Evolutionary conservation across 2,888 invertebrate species (phyloP).

Genomic region (Conops quadrifasciatus): DNA sequence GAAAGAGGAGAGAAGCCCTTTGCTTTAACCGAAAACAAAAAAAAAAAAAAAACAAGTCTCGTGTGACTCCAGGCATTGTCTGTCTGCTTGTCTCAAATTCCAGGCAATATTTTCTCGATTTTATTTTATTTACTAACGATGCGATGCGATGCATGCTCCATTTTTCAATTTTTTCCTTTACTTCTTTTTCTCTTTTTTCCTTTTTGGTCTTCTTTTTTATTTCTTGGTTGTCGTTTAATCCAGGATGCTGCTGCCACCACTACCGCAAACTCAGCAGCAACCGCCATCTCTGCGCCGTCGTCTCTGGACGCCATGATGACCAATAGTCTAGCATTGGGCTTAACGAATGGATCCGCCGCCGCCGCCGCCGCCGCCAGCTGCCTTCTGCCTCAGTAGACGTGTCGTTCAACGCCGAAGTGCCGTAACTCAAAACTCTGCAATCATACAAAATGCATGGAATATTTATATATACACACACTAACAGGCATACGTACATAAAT

Average conservation of each 20-base stretch:
- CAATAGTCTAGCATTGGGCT: slow-evolving; percentile 58
- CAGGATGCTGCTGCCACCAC: slow-evolving; percentile 45
- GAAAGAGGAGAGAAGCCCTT: too few relatives aligned
- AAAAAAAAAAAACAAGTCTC: too few relatives aligned
- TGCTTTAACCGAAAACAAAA: too few relatives aligned
- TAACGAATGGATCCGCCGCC: slow-evolving; percentile 55
- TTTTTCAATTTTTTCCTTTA: not conserved
- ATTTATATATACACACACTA: not conserved
- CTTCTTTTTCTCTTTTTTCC: not conserved
- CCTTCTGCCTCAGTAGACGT: slow-evolving; percentile 47
- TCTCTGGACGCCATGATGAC: slow-evolving; percentile 55
- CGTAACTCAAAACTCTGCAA: not conserved
- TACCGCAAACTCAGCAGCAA: slow-evolving; percentile 48
- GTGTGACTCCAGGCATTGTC: too few relatives aligned
- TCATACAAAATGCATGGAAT: slow-evolving; percentile 6
- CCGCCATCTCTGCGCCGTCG: slow-evolving; percentile 45
- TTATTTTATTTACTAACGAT: slow-evolving; percentile 41
- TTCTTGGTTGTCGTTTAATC: slow-evolving; percentile 31
- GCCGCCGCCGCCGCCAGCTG: slow-evolving; percentile 44
- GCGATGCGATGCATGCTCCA: not conserved
- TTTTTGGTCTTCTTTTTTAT: slow-evolving; percentile 27
- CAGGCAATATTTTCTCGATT: not conserved
- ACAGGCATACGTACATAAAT: too few relatives aligned
- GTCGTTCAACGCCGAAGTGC: not conserved
- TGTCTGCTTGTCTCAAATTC: too few relatives aligned